A percentile compares a stretch with the other conserved stretches of the same genome.
phyloP scores from a whole-genome alignment of 2,113 vertebrate genomes.

The Chroicocephalus ridibundus region DNA sequence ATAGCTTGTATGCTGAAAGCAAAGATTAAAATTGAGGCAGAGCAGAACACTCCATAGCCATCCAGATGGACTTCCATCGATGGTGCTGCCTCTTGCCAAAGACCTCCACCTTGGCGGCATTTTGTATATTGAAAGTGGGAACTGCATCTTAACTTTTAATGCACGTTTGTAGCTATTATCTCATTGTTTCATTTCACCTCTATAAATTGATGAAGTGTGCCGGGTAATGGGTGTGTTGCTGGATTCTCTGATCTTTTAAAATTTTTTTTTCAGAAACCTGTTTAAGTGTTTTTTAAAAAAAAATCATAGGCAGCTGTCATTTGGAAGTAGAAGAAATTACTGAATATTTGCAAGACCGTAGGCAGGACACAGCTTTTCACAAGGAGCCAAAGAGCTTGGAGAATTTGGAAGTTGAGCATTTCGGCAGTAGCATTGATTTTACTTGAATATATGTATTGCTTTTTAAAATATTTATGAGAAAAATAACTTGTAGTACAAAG shows the following conservation, averaged over 20 bases:
- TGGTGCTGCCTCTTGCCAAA: background rate
- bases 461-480: constrained; percentile 11
- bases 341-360: background rate
- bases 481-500: constrained; percentile 27
- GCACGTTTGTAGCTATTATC: background rate
- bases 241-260: background rate
- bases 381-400: background rate
- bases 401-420: background rate
- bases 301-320: background rate
- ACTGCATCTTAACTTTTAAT: background rate
- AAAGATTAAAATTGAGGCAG: background rate
- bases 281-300: background rate
- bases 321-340: background rate
- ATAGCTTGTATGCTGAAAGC: background rate
- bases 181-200: background rate
- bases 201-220: background rate
- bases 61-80: background rate
- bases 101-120: background rate
- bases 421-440: constrained; percentile 8
- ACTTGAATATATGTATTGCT: background rate
- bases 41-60: background rate
- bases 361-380: background rate
- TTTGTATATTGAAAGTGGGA: background rate
- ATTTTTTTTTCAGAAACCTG: background rate
- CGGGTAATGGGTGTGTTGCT: background rate